phyloP scores from a whole-genome alignment of 2,888 invertebrate genomes.

The Tetragonula carbonaria region DNA sequence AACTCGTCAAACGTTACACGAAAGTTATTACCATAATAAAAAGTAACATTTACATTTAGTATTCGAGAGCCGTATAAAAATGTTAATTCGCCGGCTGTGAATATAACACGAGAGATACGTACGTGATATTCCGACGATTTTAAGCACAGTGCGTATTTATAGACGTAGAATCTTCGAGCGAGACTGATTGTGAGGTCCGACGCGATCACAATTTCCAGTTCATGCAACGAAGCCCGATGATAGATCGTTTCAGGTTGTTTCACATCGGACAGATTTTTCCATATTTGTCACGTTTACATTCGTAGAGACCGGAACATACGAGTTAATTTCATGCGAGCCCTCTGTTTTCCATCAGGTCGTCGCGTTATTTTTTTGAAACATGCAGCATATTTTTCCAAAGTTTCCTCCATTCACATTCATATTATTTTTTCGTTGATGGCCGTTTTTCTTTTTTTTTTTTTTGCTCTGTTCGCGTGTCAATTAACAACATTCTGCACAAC shows the following conservation, averaged over 20 bases:
- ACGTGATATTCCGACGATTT: neutral
- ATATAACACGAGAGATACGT: neutral
- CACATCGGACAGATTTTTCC: conserved; percentile 21
- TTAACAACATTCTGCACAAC: conserved; percentile 2
- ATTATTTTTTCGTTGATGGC: no score
- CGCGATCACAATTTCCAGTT: neutral
- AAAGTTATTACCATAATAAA: neutral
- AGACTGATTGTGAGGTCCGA: neutral
- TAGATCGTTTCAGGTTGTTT: conserved; percentile 30
- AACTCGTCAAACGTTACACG: neutral
- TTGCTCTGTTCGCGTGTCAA: neutral
- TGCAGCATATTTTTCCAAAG: neutral
- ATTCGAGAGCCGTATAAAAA: neutral
- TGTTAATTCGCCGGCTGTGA: neutral
- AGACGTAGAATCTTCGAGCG: conserved; percentile 5
- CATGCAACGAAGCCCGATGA: conserved; percentile 19
- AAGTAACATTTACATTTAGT: neutral
- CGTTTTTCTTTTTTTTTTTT: neutral
- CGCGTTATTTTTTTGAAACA: neutral
- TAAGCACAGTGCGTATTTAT: conserved; percentile 1
- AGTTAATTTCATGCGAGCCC: conserved; percentile 12
- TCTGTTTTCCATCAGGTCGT: conserved; percentile 3
- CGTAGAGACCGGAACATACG: neutral
- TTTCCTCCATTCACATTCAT: neutral
- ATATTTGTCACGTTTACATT: conserved; percentile 19